Base-by-base conservation (phyloP, 1,140 invertebrate genomes). In the Hycleus phaleratus region DNA sequence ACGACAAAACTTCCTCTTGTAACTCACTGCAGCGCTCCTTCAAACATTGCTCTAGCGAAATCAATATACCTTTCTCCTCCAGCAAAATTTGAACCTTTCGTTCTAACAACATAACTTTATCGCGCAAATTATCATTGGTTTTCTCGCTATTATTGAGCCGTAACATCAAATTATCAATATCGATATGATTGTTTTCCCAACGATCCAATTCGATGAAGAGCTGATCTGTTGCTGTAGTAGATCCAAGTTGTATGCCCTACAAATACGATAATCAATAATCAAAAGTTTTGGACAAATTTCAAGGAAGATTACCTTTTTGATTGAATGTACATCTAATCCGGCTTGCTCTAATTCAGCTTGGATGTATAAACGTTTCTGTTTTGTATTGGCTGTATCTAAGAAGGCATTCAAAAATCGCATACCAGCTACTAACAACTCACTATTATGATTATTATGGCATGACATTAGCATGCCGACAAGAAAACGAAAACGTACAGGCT, bases 401-500 rank as follows among this genome's bases (percentile, higher is more conserved):
- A 95, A 85, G 1, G 85, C 83, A 65, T 95, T 95, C 24, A 96
- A 77, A 70, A 95, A 94, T 46, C 84, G 83, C 32, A 97, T 76
- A 5, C 91, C 91, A 4, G 86, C 84, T n/a, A 86, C 81, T 68
- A 94, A 80, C 2, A 93, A 79, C 43, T 90, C 87, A 0, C 82
- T 81, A 3, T 78, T 76, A 11, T 11, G 9, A 9, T 11, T 11
- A 0, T 80, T 80, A 0, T 86, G 85, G 0, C 83, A 80, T 62
- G 87, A 86, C 60, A 86, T 84, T 25, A 95, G 79, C 75, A 95
- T 93, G 2, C 91, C 91, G 6, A 93, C 85, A 0, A 96, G 80
- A 68, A 96, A 87, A 51, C 93, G 82, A 74, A 95, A 96, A 63
- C 93, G 79, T 3, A 94, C 92, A 0, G 92, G 90, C 71, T 97